These are phyloP conservation scores for Leptodactylus fuscus DNA, from an alignment of 2,113 vertebrate genomes.

Conservation along the genomic window DNA sequence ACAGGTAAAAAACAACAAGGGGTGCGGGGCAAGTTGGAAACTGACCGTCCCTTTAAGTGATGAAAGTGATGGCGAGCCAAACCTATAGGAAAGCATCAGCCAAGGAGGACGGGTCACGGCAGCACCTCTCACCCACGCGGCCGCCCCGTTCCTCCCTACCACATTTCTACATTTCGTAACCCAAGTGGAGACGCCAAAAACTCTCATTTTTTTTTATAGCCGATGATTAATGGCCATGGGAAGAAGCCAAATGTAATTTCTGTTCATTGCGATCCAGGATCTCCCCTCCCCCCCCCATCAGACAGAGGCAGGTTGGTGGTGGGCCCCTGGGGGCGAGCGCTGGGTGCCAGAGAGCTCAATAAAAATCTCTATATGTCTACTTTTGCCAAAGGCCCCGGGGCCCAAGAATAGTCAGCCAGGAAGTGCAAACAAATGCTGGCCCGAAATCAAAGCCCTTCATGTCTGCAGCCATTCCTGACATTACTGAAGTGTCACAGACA, in stretches of 20 bases:
- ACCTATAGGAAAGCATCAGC: background rate
- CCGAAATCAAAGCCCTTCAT: conserved; percentile 61
- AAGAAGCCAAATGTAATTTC: conserved; percentile 56
- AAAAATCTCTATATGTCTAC: conserved; percentile 67
- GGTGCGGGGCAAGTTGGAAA: background rate
- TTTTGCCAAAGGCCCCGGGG: conserved; percentile 67
- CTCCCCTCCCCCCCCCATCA: conserved; percentile 37
- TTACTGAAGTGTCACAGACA: conserved; percentile 62
- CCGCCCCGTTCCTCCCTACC: background rate
- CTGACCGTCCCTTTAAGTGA: background rate
- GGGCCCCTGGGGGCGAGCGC: conserved; percentile 50
- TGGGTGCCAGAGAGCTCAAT: conserved; percentile 65
- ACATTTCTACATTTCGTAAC: conserved; percentile 3
- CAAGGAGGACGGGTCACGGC: conserved; percentile 6
- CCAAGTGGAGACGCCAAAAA: background rate
- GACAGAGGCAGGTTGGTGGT: conserved; percentile 51
- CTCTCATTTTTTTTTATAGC: background rate
- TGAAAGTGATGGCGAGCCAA: background rate
- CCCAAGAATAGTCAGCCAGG: conserved; percentile 63
- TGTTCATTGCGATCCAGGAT: conserved; percentile 58
- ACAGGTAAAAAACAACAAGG: background rate
- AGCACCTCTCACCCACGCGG: conserved; percentile 10
- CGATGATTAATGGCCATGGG: conserved; percentile 23
- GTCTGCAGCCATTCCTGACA: conserved; percentile 58
- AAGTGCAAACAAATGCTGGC: conserved; percentile 67